Evolutionary conservation across 2,888 invertebrate genomes (phyloP).

Genomic region (Melinaea menophilus): DNA sequence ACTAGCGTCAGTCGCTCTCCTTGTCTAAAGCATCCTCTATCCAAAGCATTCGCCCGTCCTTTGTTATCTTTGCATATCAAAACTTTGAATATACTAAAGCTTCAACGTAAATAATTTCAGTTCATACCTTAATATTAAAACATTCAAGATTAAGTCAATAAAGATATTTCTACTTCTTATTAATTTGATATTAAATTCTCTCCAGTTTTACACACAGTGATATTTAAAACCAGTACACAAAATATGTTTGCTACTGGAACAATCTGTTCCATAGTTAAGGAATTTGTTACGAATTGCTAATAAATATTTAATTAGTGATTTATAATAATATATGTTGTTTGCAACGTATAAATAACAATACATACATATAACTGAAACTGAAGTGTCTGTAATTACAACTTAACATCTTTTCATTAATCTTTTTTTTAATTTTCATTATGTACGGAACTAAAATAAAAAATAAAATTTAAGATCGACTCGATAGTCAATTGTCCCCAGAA

Average conservation of each 20-base stretch:
- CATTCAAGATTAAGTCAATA: not conserved
- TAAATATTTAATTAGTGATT: too few species aligned
- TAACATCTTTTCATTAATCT: too few species aligned
- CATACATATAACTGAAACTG: too few species aligned
- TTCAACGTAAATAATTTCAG: constrained; percentile 3
- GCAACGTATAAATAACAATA: too few species aligned
- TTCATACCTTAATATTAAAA: not conserved
- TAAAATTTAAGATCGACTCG: too few species aligned
- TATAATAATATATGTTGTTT: too few species aligned
- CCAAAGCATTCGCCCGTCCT: constrained; percentile 49
- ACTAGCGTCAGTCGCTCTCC: not conserved
- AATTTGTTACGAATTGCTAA: not conserved
- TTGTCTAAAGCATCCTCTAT: constrained; percentile 45
- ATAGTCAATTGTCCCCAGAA: too few species aligned
- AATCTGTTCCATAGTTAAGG: not conserved
- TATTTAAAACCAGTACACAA: not conserved
- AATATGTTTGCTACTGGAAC: not conserved
- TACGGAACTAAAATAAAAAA: too few species aligned
- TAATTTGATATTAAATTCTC: not conserved
- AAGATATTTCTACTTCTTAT: not conserved
- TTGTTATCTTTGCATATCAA: constrained; percentile 55
- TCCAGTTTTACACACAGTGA: not conserved
- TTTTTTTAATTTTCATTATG: too few species aligned
- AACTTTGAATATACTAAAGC: constrained; percentile 3
- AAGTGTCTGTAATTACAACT: too few species aligned